Evolutionary conservation across 2,113 vertebrate genomes (phyloP).

Genomic region (Datnioides undecimradiatus): DNA sequence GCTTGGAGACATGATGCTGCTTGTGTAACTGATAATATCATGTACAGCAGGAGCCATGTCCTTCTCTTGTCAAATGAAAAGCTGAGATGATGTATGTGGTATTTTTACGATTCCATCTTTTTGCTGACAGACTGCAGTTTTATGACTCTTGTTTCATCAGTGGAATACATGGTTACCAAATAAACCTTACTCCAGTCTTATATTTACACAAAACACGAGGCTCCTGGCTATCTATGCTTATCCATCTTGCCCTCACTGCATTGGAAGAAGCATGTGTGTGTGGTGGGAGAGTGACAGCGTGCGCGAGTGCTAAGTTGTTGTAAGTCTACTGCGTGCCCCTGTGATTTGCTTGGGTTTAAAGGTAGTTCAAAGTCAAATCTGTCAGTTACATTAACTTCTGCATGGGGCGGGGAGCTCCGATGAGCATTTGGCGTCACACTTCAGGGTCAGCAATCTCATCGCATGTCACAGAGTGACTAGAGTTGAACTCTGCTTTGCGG

Average conservation of each 20-base stretch:
- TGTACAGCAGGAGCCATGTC: neutral
- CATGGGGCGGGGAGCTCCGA: slow-evolving; percentile 16
- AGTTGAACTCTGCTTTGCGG: slow-evolving; percentile 17
- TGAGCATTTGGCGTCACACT: slow-evolving; percentile 59
- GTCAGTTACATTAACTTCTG: slow-evolving; percentile 32
- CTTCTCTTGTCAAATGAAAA: slow-evolving; percentile 22
- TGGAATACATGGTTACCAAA: neutral
- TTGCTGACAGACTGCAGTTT: neutral
- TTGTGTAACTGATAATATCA: slow-evolving; percentile 16
- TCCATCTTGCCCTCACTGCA: neutral
- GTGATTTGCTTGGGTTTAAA: slow-evolving; percentile 25
- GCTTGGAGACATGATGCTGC: slow-evolving; percentile 19
- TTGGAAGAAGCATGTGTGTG: neutral
- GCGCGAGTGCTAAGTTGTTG: too few species aligned
- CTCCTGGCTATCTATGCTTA: neutral
- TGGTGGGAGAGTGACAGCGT: too few species aligned
- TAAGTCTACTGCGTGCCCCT: neutral
- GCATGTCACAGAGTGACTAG: slow-evolving; percentile 43
- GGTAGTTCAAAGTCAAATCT: slow-evolving; percentile 40
- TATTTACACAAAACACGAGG: neutral
- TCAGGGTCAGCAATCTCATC: slow-evolving; percentile 62
- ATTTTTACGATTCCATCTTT: slow-evolving; percentile 10
- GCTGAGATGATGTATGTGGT: neutral
- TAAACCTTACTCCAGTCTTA: neutral
- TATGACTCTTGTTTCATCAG: neutral